Evolutionary conservation across 2,888 invertebrate species (phyloP).

Genomic region (Proisotoma minuta): DNA sequence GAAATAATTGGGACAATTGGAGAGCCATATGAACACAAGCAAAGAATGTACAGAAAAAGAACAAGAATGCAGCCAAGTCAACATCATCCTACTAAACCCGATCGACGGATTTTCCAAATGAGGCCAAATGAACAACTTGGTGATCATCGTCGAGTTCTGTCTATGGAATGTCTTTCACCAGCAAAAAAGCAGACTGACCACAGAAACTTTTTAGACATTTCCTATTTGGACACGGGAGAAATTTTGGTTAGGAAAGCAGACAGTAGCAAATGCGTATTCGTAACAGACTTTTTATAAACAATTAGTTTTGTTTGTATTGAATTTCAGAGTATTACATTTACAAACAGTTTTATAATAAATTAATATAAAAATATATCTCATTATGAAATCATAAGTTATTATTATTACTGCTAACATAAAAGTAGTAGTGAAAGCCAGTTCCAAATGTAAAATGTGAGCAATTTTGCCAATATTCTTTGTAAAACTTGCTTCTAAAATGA

Average conservation of each 20-base stretch:
- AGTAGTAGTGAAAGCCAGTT: constrained; percentile 48
- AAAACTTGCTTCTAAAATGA: constrained; percentile 51
- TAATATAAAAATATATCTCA: constrained; percentile 7
- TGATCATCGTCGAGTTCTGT: constrained; percentile 30
- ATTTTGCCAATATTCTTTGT: constrained; percentile 46
- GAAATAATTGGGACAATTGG: constrained; percentile 13
- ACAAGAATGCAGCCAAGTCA: constrained; percentile 23
- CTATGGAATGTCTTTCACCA: constrained; percentile 33
- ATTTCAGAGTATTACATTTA: constrained; percentile 9
- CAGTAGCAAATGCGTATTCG: constrained; percentile 37
- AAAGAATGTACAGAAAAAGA: constrained; percentile 34
- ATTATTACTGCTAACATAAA: constrained; percentile 39
- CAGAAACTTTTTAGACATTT: constrained; percentile 33
- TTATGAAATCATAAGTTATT: background rate
- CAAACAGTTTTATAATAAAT: constrained; percentile 12
- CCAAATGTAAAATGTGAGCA: constrained; percentile 48
- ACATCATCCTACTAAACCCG: background rate
- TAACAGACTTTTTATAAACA: constrained; percentile 37
- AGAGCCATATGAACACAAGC: constrained; percentile 32
- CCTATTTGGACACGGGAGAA: constrained; percentile 38
- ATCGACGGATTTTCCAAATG: constrained; percentile 6
- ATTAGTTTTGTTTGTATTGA: constrained; percentile 13
- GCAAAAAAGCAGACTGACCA: constrained; percentile 27
- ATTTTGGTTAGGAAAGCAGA: constrained; percentile 34
- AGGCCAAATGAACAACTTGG: background rate